Conservation (phyloP, 2,797 vertebrate genomes). For the Brachyalestes nurse region DNA sequence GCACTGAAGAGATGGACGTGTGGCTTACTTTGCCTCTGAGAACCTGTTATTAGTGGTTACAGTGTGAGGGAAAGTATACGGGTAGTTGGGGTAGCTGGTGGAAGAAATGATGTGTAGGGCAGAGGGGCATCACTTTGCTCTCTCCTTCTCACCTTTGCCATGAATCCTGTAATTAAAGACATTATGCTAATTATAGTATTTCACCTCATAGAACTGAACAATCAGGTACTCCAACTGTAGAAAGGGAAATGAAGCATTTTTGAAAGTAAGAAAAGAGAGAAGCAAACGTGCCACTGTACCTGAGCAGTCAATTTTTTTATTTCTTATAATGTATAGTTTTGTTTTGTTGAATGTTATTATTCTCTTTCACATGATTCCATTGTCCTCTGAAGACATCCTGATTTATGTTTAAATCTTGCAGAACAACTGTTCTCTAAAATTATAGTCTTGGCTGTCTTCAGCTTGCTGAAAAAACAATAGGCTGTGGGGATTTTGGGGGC, state of each 20-base stretch:
- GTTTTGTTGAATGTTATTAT: conserved; percentile 14
- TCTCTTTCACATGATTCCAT: conserved; percentile 22
- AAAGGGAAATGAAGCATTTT: neutral
- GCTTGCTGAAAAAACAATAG: conserved; percentile 10
- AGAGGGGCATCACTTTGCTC: conserved; percentile 28
- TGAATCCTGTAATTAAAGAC: conserved; percentile 2
- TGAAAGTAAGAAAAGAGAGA: neutral
- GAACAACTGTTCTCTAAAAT: conserved; percentile 34
- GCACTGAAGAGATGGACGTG: conserved; percentile 55
- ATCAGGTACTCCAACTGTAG: conserved; percentile 5
- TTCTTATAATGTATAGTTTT: neutral
- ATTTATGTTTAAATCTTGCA: conserved; percentile 25
- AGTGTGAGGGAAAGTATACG: conserved; percentile 62
- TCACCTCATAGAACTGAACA: neutral
- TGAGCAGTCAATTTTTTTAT: neutral
- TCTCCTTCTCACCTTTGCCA: conserved; percentile 15
- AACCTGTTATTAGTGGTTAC: conserved; percentile 68
- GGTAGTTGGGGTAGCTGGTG: conserved; percentile 59
- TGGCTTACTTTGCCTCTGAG: conserved; percentile 51
- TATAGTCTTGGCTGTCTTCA: conserved; percentile 14
- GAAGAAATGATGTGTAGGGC: conserved; percentile 30
- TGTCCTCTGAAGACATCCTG: conserved; percentile 4
- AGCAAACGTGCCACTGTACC: neutral
- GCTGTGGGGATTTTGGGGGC: neutral
- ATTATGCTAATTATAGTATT: conserved; percentile 13